Base-by-base conservation (phyloP, 2,888 invertebrate genomes). In the Drosophila helvetica region DNA sequence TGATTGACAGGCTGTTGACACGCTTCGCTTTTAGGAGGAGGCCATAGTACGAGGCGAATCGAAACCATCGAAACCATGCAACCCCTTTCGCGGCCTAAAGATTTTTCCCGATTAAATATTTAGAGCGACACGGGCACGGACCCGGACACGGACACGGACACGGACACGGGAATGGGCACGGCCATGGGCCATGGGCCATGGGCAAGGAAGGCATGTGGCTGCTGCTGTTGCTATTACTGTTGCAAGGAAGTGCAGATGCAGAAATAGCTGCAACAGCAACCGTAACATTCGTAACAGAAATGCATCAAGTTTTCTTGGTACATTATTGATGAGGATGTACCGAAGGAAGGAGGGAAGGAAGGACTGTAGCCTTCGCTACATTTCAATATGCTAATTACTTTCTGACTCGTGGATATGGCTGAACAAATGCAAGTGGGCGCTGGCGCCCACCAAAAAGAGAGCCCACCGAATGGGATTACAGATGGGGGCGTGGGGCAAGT, bases 301-400 rank as follows among this genome's bases (percentile, higher is more conserved):
- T 53, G 66, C 74, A 74, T 73, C 55, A 73, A 63, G 63, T 69
- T 73, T 69, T 57, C 69, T 12, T n/a, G 1, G 22, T 72, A 27
- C 53, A 58, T 72, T 71, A 69, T 69, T 53, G 38, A 64, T 22
- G 25, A 17, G 17, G 12, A 17, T 68, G 65, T 67, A 68, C 33
- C 18, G 45, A n/a, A 55, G 58, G 30, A 45, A 46, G 22, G 22
- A 4, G 22, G 22, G 22, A 22, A 22, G 22, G 22, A 22, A 22
- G 22, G 22, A 22, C 0, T 5, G 5, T 5, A 5, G 43, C 74
- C 30, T 51, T 25, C 55, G 69, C 52, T 68, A 74, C 74, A 71
- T 81, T 85, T 88, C 74, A 81, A 79, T 83, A 82, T 88, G 82
- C 69, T 85, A 85, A 85, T 88, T 85, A 84, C 88, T 76, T 79